Base-by-base conservation (phyloP, 2,797 vertebrate genomes). In the Catostomus latipinnis region DNA sequence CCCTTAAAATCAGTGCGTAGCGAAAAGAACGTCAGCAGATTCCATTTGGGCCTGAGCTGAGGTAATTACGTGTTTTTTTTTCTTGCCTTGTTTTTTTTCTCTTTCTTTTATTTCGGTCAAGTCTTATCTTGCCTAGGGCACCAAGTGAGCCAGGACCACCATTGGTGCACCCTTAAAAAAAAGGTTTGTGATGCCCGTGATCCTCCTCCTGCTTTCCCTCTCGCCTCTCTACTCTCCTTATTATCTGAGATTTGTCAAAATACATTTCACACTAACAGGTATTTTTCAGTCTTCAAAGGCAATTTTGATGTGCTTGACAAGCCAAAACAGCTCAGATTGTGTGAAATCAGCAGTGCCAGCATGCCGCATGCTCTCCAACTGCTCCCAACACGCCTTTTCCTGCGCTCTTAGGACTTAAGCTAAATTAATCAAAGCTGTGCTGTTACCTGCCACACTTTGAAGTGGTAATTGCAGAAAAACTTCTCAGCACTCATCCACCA, bases 161-260 rank as follows among this genome's bases (percentile, higher is more conserved):
- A 69, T 54, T 45, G 56, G 13, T 50, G 75, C 46, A 46, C 66
- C 18, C 22, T 69, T 2, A 14, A 57, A 54, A 76, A 48, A 57
- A 48, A 46, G 11, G 14, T 57, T 52, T 62, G 48, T 34, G 46
- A 53, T 45, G 52, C 52, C 65, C 18, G 46, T 45, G 45, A 63
- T 62, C 12, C 82, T 63, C 50, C 56, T 74, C 12, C 52, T 46
- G 34, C 71, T 52, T 66, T 85, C 74, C 49, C 45, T 79, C 71
- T 48, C 50, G 74, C n/a, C 87, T 58, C 73, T 49, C 76, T 88
- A 81, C 87, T 86, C 57, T 63, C 83, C 85, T 92, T 91, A 90
- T 93, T 92, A 93, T 92, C 93, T 92, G 89, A 92, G 90, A 94
- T 94, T 95, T 95, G 92, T 93, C 93, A 95, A 94, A 95, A 95